Conservation (phyloP, 2,113 vertebrate species). For the Trogon surrucura region DNA sequence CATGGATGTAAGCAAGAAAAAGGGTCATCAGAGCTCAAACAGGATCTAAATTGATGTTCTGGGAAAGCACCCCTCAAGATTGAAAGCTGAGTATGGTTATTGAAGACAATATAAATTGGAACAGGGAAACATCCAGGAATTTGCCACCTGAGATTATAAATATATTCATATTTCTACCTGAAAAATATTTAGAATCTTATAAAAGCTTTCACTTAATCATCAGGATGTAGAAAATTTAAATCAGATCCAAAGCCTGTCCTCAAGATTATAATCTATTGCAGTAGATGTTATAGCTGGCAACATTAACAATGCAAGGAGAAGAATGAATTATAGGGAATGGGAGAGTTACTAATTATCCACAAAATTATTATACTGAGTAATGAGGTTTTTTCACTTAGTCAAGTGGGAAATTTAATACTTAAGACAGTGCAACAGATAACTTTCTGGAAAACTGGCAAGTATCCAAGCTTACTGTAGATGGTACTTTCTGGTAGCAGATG, state of each 20-base stretch:
- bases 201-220: not conserved
- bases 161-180: not conserved
- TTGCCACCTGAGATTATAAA: not conserved
- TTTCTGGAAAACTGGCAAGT: not conserved
- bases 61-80: not conserved
- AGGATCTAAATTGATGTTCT: not conserved
- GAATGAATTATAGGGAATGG: constrained; percentile 7
- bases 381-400: constrained; percentile 15
- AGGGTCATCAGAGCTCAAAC: not conserved
- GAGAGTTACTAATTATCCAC: constrained; percentile 35
- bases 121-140: not conserved
- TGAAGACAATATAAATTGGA: not conserved
- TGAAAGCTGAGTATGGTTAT: not conserved
- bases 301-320: constrained; percentile 5
- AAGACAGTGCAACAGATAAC: not conserved
- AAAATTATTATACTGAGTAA: constrained; percentile 41
- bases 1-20: not conserved
- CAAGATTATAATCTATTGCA: not conserved
- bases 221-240: not conserved
- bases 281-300: not conserved
- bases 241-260: not conserved
- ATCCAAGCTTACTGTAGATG: not conserved
- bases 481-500: constrained; percentile 8
- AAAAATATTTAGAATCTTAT: not conserved
- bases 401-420: constrained; percentile 26